These are phyloP conservation scores for Phyllostomus hastatus DNA, from an alignment of 2,113 vertebrate genomes.

Conservation along the genomic window DNA sequence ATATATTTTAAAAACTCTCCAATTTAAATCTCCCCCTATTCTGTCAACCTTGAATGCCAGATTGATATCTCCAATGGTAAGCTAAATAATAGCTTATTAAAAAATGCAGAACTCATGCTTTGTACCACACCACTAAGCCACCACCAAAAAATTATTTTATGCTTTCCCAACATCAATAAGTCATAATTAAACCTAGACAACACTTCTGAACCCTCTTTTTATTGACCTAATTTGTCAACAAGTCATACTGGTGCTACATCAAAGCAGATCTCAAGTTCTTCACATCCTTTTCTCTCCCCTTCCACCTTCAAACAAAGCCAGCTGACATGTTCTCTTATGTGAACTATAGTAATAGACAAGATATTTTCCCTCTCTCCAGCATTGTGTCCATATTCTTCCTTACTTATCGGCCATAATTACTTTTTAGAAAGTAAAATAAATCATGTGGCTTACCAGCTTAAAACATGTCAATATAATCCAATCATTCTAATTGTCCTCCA, in stretches of 20 bases:
- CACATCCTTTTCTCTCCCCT: neutral
- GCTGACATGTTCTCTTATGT: neutral
- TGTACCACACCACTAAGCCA: neutral
- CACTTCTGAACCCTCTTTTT: neutral
- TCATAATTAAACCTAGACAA: neutral
- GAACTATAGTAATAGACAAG: neutral
- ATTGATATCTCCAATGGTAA: neutral
- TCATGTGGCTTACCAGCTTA: neutral
- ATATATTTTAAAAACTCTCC: neutral
- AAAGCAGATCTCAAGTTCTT: neutral
- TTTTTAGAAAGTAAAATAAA: neutral
- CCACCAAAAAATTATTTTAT: neutral
- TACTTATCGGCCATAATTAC: neutral
- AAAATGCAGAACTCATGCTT: neutral
- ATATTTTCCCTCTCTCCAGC: neutral
- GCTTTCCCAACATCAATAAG: neutral
- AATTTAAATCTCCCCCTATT: neutral
- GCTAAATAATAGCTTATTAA: neutral
- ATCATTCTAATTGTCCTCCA: neutral
- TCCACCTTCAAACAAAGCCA: neutral
- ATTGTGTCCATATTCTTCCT: neutral
- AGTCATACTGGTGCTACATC: neutral
- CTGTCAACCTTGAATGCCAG: neutral
- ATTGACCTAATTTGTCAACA: neutral
- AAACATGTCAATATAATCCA: neutral